Evolutionary conservation across 2,113 vertebrate genomes (phyloP).

Genomic region (Stegastes partitus): DNA sequence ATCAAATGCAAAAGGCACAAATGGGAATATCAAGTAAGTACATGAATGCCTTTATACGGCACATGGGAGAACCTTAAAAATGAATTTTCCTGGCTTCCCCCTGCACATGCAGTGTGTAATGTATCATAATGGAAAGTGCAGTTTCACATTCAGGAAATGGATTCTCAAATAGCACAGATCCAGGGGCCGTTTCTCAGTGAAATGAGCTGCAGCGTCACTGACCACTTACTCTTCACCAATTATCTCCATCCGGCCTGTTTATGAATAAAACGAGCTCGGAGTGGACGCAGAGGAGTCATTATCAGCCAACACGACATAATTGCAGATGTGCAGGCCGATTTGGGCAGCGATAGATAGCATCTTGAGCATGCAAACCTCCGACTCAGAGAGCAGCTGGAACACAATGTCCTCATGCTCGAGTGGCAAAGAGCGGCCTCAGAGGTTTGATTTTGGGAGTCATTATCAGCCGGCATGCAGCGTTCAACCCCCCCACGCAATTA

Average conservation of each 20-base stretch:
- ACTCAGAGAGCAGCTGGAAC: slow-evolving; percentile 42
- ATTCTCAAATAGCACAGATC: slow-evolving; percentile 44
- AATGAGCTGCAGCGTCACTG: slow-evolving; percentile 56
- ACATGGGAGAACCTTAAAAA: slow-evolving; percentile 27
- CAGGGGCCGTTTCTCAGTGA: slow-evolving; percentile 38
- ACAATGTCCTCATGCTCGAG: slow-evolving; percentile 40
- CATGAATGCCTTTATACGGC: slow-evolving; percentile 15
- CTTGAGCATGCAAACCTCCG: slow-evolving; percentile 47
- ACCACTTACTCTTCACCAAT: slow-evolving; percentile 59
- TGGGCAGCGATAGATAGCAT: slow-evolving; percentile 66
- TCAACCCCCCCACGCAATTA: slow-evolving; percentile 60
- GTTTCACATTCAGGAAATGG: slow-evolving; percentile 60
- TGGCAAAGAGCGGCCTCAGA: slow-evolving; percentile 4
- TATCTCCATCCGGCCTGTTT: slow-evolving; percentile 64
- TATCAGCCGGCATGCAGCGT: slow-evolving; percentile 49
- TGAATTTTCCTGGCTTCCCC: slow-evolving; percentile 35
- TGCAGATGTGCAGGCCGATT: slow-evolving; percentile 34
- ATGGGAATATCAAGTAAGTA: slow-evolving; percentile 38
- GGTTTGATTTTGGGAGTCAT: slow-evolving; percentile 55
- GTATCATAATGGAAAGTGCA: slow-evolving; percentile 47
- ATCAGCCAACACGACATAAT: slow-evolving; percentile 56
- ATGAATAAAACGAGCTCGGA: slow-evolving; percentile 51
- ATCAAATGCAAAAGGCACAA: slow-evolving; percentile 44
- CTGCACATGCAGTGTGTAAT: slow-evolving; percentile 24
- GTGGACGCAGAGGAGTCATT: slow-evolving; percentile 56